Conservation (phyloP, 1,140 invertebrate species). For the Potamilus streckersoni region DNA sequence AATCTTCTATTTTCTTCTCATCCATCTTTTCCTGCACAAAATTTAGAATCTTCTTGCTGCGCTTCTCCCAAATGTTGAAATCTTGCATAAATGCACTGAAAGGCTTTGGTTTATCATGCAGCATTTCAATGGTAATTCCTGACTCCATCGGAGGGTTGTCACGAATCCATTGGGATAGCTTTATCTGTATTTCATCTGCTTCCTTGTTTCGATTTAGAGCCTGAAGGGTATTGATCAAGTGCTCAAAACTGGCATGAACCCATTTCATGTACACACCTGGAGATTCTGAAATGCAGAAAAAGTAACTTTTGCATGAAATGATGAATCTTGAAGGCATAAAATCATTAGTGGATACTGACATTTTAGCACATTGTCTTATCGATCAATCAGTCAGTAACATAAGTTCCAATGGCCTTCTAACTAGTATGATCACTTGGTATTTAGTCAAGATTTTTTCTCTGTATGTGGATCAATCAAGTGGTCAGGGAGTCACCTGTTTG, state of each 20-base stretch:
- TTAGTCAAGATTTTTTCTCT: neutral
- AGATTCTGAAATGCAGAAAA: conserved; percentile 44
- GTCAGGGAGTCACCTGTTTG: too few species aligned
- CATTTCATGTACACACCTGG: conserved; percentile 58
- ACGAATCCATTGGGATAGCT: conserved; percentile 79
- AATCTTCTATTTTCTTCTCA: neutral
- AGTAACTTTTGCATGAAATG: neutral
- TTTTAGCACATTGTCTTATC: neutral
- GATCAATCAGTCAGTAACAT: neutral
- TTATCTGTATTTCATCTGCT: conserved; percentile 70
- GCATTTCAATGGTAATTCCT: conserved; percentile 73
- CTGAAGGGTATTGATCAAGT: conserved; percentile 46
- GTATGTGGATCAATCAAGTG: neutral
- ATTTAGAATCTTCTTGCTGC: conserved; percentile 31
- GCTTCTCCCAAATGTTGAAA: conserved; percentile 55
- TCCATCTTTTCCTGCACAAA: conserved; percentile 18
- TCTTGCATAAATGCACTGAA: conserved; percentile 53
- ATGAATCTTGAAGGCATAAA: neutral
- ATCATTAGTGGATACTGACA: neutral
- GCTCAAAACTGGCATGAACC: conserved; percentile 58
- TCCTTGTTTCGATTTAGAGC: conserved; percentile 47
- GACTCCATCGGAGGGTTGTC: conserved; percentile 83
- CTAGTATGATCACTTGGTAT: neutral
- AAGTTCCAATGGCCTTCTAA: neutral
- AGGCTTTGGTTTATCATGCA: conserved; percentile 41